Conservation (phyloP, 2,113 vertebrate species). For the Odocoileus hemionus region DNA sequence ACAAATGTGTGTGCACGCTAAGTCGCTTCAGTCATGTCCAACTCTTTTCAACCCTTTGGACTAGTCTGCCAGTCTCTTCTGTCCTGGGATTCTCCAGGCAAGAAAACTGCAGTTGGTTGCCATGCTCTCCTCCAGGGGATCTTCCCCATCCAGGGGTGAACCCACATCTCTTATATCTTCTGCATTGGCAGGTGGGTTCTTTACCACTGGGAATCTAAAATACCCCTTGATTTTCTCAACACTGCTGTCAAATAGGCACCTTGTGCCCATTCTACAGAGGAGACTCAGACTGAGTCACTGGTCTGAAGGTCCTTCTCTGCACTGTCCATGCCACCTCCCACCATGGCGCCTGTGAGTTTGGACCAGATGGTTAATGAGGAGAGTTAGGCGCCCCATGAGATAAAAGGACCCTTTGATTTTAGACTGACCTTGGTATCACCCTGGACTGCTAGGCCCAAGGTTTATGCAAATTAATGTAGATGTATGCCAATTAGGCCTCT, state of each 20-base stretch:
- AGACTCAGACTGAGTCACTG: not conserved
- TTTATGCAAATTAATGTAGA: conserved; percentile 69
- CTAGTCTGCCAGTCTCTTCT: not conserved
- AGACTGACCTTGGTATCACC: conserved; percentile 5
- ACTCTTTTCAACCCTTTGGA: not conserved
- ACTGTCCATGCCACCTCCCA: not conserved
- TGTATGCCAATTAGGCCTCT: conserved; percentile 42
- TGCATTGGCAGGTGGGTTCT: not conserved
- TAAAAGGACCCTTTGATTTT: conserved; percentile 7
- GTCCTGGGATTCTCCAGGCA: not conserved
- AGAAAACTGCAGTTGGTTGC: not conserved
- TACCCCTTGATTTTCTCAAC: not conserved
- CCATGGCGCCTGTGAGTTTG: not conserved
- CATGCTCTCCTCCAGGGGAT: not conserved
- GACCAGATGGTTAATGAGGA: not conserved
- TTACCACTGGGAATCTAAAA: not conserved
- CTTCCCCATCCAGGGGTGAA: not conserved
- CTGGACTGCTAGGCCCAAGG: not conserved
- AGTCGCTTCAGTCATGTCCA: not conserved
- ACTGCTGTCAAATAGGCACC: not conserved
- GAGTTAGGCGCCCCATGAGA: not conserved
- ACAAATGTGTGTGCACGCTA: not conserved
- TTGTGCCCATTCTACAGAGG: not conserved
- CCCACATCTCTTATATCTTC: not conserved
- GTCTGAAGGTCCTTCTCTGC: not conserved